Percentiles rank a stretch among this genome's conserved stretches.
Evolutionary conservation across 2,797 vertebrate species (phyloP).

Genomic region (Morus bassanus): DNA sequence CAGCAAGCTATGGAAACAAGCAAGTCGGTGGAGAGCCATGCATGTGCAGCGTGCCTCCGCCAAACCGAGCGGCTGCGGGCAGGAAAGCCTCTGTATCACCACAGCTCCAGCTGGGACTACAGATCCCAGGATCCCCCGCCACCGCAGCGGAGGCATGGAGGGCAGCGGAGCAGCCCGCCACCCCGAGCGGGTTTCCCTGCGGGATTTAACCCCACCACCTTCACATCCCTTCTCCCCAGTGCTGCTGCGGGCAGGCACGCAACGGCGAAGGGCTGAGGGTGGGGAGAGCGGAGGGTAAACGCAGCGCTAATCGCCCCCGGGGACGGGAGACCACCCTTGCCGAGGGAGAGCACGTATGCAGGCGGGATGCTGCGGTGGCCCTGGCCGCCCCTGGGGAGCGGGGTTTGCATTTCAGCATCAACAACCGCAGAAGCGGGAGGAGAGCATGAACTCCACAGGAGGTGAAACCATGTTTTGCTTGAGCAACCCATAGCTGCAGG

Average conservation of each 20-base stretch:
- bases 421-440: rapidly evolving
- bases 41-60: neutral
- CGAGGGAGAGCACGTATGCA: rapidly evolving
- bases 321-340: rapidly evolving
- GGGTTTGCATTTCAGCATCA: neutral
- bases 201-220: neutral
- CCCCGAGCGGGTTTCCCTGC: neutral
- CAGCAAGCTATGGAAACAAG: neutral
- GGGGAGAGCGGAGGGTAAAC: neutral
- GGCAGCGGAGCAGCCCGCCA: neutral
- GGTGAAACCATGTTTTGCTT: neutral
- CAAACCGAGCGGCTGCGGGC: neutral
- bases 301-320: rapidly evolving
- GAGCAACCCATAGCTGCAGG: neutral
- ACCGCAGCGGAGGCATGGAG: rapidly evolving
- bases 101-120: neutral
- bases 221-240: rapidly evolving
- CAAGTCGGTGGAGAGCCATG: neutral
- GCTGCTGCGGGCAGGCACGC: rapidly evolving
- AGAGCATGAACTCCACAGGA: rapidly evolving
- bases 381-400: rapidly evolving
- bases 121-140: neutral
- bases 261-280: neutral
- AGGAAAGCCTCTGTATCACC: neutral
- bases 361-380: neutral